A percentile compares a stretch with the other conserved stretches of the same genome.
Evolutionary conservation across 2,888 invertebrate genomes (phyloP).

Genomic region (Caradrina clavipalpis): DNA sequence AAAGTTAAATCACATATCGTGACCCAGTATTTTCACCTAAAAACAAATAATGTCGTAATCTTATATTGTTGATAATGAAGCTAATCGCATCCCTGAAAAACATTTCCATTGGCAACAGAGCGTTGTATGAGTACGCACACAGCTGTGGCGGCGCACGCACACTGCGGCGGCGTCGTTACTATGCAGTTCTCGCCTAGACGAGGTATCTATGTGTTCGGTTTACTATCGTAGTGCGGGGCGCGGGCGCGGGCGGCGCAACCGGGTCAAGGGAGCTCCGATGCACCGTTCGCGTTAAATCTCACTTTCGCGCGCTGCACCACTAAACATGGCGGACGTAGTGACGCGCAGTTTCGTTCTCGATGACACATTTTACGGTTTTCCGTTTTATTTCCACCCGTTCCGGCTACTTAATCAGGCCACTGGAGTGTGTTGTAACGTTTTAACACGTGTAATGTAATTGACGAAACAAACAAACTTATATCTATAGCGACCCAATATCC

Average conservation of each 20-base stretch:
- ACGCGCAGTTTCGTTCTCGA: constrained; percentile 83
- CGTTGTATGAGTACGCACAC: constrained; percentile 66
- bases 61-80: constrained; percentile 62
- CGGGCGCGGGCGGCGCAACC: constrained; percentile 76
- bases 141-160: constrained; percentile 49
- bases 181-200: constrained; percentile 77
- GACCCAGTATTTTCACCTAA: constrained; percentile 65
- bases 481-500: constrained; percentile 81
- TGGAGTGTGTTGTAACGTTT: constrained; percentile 78
- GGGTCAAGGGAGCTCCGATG: constrained; percentile 90
- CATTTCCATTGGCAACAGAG: constrained; percentile 68
- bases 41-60: constrained; percentile 59
- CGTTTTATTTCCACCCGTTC: constrained; percentile 55
- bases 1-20: constrained; percentile 61
- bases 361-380: constrained; percentile 76
- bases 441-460: constrained; percentile 85
- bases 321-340: constrained; percentile 85
- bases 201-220: constrained; percentile 78
- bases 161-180: constrained; percentile 52
- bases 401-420: constrained; percentile 63
- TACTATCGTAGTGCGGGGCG: constrained; percentile 83
- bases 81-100: constrained; percentile 75
- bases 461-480: constrained; percentile 83
- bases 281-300: constrained; percentile 90
- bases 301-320: constrained; percentile 89